Conservation (phyloP, 2,113 vertebrate genomes). For the Bujurquina vittata region DNA sequence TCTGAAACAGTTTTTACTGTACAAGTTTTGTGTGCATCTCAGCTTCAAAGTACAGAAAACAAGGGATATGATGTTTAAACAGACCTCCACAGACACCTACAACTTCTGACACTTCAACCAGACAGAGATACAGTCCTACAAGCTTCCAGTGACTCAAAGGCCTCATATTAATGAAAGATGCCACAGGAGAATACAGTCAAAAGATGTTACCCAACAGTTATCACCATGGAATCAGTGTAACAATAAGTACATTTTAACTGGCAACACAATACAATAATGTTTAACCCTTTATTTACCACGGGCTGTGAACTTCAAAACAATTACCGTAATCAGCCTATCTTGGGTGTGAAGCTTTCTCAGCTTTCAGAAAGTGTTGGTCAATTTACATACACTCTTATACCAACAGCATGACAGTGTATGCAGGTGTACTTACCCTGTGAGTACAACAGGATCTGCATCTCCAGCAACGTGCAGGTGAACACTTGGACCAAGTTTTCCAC, state of each 20-base stretch:
- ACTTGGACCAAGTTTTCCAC: conserved; percentile 97
- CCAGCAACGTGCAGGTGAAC: conserved; percentile 96
- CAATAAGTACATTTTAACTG: too few relatives aligned
- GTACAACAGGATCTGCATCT: conserved; percentile 99
- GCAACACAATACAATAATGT: too few relatives aligned
- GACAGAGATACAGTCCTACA: neutral
- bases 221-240: too few relatives aligned
- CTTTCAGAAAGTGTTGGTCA: too few relatives aligned
- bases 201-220: too few relatives aligned
- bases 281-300: too few relatives aligned
- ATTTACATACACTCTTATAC: too few relatives aligned
- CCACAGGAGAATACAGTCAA: neutral
- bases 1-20: neutral
- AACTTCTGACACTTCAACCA: neutral
- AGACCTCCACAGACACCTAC: neutral
- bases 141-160: neutral
- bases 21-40: neutral
- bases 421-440: conserved; percentile 91
- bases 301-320: too few relatives aligned
- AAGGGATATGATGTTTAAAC: neutral
- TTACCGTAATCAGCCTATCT: too few relatives aligned
- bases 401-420: too few relatives aligned
- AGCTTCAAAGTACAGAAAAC: neutral
- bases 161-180: rapidly evolving
- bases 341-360: too few relatives aligned